Evolutionary conservation across 92 coral and sea anemone species (phyloP).

Genomic region (Palythoa heliodiscus): DNA sequence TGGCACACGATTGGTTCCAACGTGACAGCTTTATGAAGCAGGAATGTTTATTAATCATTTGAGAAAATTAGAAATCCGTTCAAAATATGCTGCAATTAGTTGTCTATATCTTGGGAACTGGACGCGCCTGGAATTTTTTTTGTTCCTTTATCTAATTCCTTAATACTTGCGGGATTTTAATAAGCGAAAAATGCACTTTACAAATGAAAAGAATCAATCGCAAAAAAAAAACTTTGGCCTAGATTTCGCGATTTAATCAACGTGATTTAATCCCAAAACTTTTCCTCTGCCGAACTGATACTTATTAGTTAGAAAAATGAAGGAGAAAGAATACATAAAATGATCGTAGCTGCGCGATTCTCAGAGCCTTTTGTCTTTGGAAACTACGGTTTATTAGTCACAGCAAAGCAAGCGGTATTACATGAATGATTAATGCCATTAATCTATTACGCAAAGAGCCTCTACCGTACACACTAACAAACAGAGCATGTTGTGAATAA

Average conservation of each 20-base stretch:
- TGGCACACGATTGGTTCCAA: background rate
- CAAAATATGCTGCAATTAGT: conserved; percentile 34
- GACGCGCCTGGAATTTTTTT: conserved; percentile 7
- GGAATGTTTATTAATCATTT: conserved; percentile 33
- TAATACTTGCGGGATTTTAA: conserved; percentile 18
- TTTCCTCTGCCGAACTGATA: background rate
- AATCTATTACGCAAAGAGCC: conserved; percentile 12
- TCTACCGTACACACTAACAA: conserved; percentile 5
- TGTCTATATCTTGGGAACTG: conserved; percentile 5
- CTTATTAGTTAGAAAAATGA: background rate
- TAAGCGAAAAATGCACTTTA: conserved; percentile 8
- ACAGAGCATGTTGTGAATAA: background rate
- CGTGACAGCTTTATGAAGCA: background rate
- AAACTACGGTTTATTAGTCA: conserved; percentile 20
- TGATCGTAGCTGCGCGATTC: conserved; percentile 15
- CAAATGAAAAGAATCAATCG: background rate
- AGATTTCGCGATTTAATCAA: conserved; percentile 4
- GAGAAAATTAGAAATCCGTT: conserved; percentile 5
- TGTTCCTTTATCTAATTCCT: conserved; percentile 4
- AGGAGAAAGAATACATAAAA: background rate
- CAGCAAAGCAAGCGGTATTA: conserved; percentile 14
- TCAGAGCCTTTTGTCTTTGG: conserved; percentile 2
- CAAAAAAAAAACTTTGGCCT: background rate
- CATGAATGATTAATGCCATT: conserved; percentile 41
- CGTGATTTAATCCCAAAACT: background rate